Base-by-base conservation (phyloP, 2,797 vertebrate genomes). In the Austrolebias charrua region DNA sequence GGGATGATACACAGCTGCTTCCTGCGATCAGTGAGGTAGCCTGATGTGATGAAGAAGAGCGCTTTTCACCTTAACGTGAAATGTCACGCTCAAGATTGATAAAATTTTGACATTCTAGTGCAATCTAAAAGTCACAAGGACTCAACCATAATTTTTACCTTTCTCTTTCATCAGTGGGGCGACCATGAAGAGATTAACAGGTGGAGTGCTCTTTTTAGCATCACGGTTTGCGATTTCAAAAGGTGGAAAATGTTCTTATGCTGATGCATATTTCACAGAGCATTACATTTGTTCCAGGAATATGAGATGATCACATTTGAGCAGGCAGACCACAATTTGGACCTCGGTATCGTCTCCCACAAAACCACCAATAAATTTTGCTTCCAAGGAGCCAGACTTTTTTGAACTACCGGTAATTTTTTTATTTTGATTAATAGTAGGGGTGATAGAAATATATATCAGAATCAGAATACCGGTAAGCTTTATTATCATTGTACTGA, bases 251-350 rank as follows among this genome's bases (percentile, higher is more conserved):
- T 24, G 46, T 40, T 44, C 14, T n/a, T 42, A 45, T 53, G 55
- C 35, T 28, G 20, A 3, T 29, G 54, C 43, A 35, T 55, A 42
- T 56, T 64, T 74, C 50, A 59, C 60, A 65, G 29, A 66, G 29
- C 18, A 46, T 69, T 66, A 62, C 11, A 53, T 62, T 69, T 55
- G 45, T 49, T 69, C 19, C 28, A 19, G 10, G 33, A 10, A 68
- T 51, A 48, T 38, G 55, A 66, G 44, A 69, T 42, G 38, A 60
- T 57, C 62, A 56, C 13, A 11, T 46, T 59, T 55, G 6, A 50
- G 55, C 46, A 9, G 55, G 58, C 33, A 28, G 66, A 48, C 56
- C 13, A 8, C 3, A 29, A 38, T 43, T 43, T 45, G 58, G 55
- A 38, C n/a, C 18, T 46, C 19, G 4, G 51, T 42, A 35, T 35